Conservation (phyloP, 2,888 invertebrate genomes). For the Philereme vetulata region DNA sequence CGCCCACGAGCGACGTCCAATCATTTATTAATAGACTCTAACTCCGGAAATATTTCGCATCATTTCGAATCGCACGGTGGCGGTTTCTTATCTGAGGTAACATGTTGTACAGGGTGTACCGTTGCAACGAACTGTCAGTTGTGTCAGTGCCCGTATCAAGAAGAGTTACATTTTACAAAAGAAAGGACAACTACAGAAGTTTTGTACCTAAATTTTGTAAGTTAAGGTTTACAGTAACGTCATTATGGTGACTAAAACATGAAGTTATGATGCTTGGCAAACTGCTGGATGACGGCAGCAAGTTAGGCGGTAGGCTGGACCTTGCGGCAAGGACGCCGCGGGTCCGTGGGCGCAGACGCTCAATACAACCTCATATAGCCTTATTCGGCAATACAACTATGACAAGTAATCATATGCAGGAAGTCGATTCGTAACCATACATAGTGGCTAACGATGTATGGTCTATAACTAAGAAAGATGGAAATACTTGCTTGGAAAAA, state of each 20-base stretch:
- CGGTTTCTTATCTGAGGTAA: slow-evolving; percentile 73
- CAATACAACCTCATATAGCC: slow-evolving; percentile 72
- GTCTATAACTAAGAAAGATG: neutral
- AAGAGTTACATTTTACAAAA: too few relatives aligned
- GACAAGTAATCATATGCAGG: slow-evolving; percentile 38
- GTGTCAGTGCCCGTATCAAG: too few relatives aligned
- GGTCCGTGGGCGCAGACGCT: slow-evolving; percentile 63
- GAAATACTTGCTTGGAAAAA: neutral
- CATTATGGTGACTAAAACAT: slow-evolving; percentile 18
- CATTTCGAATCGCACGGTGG: slow-evolving; percentile 77
- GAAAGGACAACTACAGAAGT: too few relatives aligned
- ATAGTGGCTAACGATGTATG: slow-evolving; percentile 27
- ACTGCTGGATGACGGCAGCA: slow-evolving; percentile 39
- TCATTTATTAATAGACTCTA: slow-evolving; percentile 82
- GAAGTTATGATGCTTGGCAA: slow-evolving; percentile 32
- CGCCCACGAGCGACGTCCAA: slow-evolving; percentile 80
- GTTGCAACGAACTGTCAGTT: neutral
- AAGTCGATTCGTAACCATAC: slow-evolving; percentile 39
- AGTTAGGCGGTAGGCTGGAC: slow-evolving; percentile 75
- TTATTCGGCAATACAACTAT: slow-evolving; percentile 56
- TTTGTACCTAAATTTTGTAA: neutral
- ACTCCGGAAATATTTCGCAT: slow-evolving; percentile 84
- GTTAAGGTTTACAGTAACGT: slow-evolving; percentile 9
- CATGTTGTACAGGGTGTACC: slow-evolving; percentile 24
- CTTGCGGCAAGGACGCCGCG: slow-evolving; percentile 76